Base-by-base conservation (phyloP, 2,797 vertebrate species). In the Siniperca scherzeri region DNA sequence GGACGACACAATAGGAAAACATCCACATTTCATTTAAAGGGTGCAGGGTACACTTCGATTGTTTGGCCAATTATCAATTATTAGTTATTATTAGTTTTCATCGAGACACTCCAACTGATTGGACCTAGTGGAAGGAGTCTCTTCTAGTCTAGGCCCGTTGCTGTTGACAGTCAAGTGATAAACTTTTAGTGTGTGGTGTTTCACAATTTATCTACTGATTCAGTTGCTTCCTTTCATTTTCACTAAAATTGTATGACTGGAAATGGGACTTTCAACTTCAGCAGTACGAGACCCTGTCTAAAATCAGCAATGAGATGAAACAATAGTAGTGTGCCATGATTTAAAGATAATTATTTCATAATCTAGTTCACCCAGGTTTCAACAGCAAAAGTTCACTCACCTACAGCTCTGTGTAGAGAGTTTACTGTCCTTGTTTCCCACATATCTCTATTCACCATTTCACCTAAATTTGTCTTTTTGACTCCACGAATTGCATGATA, bases 141-240 rank as follows among this genome's bases (percentile, higher is more conserved):
- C 40, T 74, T 79, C 50, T 7, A 48, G 70, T 82, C 80, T 42
- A 65, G 52, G 36, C 72, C 74, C 69, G 59, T 25, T 84, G 71
- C 60, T 61, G 64, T 36, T 74, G 68, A 73, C 69, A 65, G 77
- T 81, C 71, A 66, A 2, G 8, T 72, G 46, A 1, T 78, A 44
- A 44, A 76, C 72, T 73, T 1, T 42, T 53, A 82, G 27, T 30
- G 36, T 59, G 16, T 13, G 12, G 22, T 46, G 62, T 62, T 80
- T 72, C 40, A 59, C 17, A 77, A 44, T 70, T 21, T 42, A 64
- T 68, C 36, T 19, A 10, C 64, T 52, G 52, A 64, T 50, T 77
- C n/a, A 48, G 19, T 17, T 22, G n/a, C 40, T 13, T 13, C 21
- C 17, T 64, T 36, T 12, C 0, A 7, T 38, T 84, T 12, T 36